A percentile compares a stretch with the other conserved stretches of the same genome.
Evolutionary conservation across 2,888 invertebrate species (phyloP).

Genomic region (Spodoptera picta): DNA sequence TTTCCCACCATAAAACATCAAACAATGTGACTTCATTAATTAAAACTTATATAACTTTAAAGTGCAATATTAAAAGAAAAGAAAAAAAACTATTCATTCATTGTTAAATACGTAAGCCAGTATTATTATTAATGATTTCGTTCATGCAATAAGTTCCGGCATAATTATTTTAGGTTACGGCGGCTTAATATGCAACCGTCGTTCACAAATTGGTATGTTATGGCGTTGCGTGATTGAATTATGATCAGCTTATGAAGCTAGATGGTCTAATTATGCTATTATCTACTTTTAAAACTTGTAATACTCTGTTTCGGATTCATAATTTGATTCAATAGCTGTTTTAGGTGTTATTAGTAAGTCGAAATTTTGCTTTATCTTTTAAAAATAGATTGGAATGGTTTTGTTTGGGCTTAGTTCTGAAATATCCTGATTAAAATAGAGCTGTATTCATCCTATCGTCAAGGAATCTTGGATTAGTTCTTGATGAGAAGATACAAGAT

Average conservation of each 20-base stretch:
- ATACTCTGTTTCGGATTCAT: constrained; percentile 30
- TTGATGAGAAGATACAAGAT: too few relatives aligned
- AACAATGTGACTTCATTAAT: constrained; percentile 46
- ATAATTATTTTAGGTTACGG: constrained; percentile 65
- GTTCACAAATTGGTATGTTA: constrained; percentile 53
- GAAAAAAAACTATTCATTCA: constrained; percentile 45
- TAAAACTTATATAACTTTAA: constrained; percentile 48
- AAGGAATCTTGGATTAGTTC: background rate
- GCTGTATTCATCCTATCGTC: background rate
- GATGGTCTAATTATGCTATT: constrained; percentile 37
- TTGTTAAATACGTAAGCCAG: constrained; percentile 69
- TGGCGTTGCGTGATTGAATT: constrained; percentile 50
- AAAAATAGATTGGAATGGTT: constrained; percentile 1
- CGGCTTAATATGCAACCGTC: constrained; percentile 41
- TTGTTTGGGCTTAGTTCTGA: constrained; percentile 15
- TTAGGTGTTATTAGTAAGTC: constrained; percentile 36
- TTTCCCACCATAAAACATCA: constrained; percentile 9
- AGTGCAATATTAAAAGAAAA: constrained; percentile 43
- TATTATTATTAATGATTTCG: constrained; percentile 71
- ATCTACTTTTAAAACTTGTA: constrained; percentile 34
- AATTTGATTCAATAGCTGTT: constrained; percentile 40
- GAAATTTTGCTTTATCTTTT: constrained; percentile 36
- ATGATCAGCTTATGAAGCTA: constrained; percentile 38
- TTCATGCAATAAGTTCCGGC: constrained; percentile 74
- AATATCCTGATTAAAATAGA: constrained; percentile 10